These are phyloP conservation scores for Caenorhabditis plicata DNA, from an alignment of 2,888 invertebrate species.

Conservation along the genomic window DNA sequence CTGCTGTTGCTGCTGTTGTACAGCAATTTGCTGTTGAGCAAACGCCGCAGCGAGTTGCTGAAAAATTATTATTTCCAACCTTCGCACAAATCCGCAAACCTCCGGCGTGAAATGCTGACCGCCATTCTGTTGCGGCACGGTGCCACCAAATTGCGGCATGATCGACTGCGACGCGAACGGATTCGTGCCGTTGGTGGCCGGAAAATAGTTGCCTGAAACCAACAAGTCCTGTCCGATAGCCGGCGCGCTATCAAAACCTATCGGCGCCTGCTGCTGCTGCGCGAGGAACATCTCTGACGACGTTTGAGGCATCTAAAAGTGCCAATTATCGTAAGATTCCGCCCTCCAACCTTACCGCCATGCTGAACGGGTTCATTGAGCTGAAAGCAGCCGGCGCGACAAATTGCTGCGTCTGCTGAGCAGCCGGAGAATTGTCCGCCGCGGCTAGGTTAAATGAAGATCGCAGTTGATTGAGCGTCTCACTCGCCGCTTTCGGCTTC, in stretches of 20 bases:
- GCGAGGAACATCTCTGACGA: conserved; percentile 8
- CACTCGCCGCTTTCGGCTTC: conserved; percentile 26
- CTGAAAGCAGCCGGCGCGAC: conserved; percentile 7
- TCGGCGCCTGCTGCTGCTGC: conserved; percentile 24
- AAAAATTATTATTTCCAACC: no score
- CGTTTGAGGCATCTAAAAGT: conserved; percentile 23
- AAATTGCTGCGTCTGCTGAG: conserved; percentile 13
- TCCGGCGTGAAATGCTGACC: conserved; percentile 24
- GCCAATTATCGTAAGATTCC: background rate
- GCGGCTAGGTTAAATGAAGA: conserved; percentile 52
- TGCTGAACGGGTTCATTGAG: conserved; percentile 15
- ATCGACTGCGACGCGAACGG: conserved; percentile 19
- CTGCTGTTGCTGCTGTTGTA: conserved; percentile 5
- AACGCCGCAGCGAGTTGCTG: conserved; percentile 34
- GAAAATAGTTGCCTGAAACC: no score
- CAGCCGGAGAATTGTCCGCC: conserved; percentile 23
- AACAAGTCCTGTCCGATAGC: no score
- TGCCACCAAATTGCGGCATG: conserved; percentile 3
- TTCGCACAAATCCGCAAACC: no score
- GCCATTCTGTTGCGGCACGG: background rate
- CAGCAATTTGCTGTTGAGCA: conserved; percentile 27
- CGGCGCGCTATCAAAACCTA: no score
- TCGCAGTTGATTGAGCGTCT: conserved; percentile 56
- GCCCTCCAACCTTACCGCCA: conserved; percentile 7
- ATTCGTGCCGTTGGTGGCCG: conserved; percentile 22